These are phyloP conservation scores for Drosophila micromelanica DNA, from an alignment of 1,140 invertebrate species.

Conservation along the genomic window DNA sequence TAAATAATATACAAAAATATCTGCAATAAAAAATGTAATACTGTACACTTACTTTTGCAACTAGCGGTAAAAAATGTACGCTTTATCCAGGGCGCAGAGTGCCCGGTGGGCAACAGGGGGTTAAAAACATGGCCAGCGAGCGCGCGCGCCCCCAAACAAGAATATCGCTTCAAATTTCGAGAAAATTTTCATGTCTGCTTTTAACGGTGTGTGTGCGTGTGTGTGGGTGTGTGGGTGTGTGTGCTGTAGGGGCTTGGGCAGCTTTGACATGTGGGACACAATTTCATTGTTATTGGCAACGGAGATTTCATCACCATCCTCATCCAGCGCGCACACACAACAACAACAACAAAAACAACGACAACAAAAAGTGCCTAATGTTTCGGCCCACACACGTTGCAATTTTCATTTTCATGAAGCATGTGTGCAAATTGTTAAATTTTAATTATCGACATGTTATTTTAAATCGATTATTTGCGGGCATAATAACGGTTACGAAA, in stretches of 20 bases:
- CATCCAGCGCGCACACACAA: background rate
- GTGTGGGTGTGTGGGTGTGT: conserved; percentile 6
- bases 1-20: background rate
- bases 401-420: conserved; percentile 1
- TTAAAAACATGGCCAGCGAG: conserved; percentile 1
- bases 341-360: too few relatives aligned
- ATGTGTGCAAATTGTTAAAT: conserved; percentile 15
- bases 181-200: conserved; percentile 37
- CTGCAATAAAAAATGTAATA: background rate
- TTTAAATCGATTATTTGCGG: conserved; percentile 1
- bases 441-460: conserved; percentile 10
- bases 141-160: conserved; percentile 6
- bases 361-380: background rate
- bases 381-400: conserved; percentile 15
- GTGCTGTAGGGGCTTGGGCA: conserved; percentile 16
- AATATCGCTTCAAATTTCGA: conserved; percentile 64
- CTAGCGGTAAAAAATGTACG: conserved; percentile 56
- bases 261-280: conserved; percentile 61
- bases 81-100: background rate
- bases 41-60: conserved; percentile 60
- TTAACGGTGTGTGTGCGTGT: conserved; percentile 8
- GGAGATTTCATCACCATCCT: conserved; percentile 62
- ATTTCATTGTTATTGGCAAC: conserved; percentile 52
- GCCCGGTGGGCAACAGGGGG: background rate
- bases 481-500: background rate